Percentiles rank a stretch among this genome's conserved stretches.
Conservation (phyloP, 92 coral and sea anemone species). For the Paramuricea clavata region DNA sequence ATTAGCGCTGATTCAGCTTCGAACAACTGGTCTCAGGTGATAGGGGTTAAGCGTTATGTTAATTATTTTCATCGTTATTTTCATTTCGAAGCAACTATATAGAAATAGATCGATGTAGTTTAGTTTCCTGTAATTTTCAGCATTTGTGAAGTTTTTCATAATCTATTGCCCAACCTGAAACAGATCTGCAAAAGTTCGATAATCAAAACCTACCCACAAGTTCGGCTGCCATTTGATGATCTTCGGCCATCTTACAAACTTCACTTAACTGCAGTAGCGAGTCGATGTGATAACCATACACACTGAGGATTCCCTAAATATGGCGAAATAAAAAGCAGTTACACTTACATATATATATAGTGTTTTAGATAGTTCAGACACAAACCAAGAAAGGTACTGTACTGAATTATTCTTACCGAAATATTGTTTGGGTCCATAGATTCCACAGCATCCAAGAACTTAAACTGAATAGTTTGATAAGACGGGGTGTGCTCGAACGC, state of each 20-base stretch:
- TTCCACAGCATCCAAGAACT: slow-evolving; percentile 96
- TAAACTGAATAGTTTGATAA: slow-evolving; percentile 88
- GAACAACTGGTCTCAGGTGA: no score
- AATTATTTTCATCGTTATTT: no score
- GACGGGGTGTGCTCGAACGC: slow-evolving; percentile 85
- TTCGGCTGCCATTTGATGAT: slow-evolving; percentile 98
- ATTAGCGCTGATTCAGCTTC: no score
- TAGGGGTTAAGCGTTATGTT: no score
- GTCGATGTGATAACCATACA: slow-evolving; percentile 92
- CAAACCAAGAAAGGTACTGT: no score
- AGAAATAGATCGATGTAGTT: no score
- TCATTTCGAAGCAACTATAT: no score
- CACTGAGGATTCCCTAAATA: slow-evolving; percentile 78
- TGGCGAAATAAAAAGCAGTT: background rate
- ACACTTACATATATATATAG: background rate
- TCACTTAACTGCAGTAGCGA: slow-evolving; percentile 97
- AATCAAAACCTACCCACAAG: slow-evolving; percentile 78
- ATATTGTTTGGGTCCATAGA: slow-evolving; percentile 97
- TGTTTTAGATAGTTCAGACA: no score
- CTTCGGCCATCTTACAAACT: slow-evolving; percentile 97
- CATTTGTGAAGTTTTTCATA: no score
- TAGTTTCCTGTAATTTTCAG: no score
- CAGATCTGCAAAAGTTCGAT: background rate
- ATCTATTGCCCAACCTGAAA: no score
- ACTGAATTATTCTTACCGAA: slow-evolving; percentile 79